Evolutionary conservation across 2,888 invertebrate species (phyloP), one percentile per base, ranked within the genome.

Genomic region (Brachyopa scutellaris): DNA sequence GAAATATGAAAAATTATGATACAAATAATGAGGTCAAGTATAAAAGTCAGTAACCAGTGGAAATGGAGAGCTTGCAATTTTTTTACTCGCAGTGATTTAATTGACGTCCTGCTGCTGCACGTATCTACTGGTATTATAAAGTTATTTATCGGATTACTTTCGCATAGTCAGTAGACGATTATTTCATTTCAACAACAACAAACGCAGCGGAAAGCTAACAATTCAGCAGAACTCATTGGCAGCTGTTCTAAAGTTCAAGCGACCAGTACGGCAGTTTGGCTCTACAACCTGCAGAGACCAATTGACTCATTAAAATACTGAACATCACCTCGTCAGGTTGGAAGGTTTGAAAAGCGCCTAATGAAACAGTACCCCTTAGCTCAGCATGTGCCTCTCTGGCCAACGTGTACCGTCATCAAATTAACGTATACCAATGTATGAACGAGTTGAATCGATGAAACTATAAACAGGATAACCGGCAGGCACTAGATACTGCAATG

Each of bases 351-450:
- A n/a, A 29, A n/a, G 17, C 1, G 15, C 9, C 33, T 62, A 47
- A 21, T 31, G 13, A 40, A 26, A 26, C 15, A 45, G 9, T 17
- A 29, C n/a, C 9, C 2, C n/a, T 5, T 13, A 13, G 15, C 31
- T 33, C 31, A 19, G 8, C 1, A 7, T 8, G 9, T 8, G 7
- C 17, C 19, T 19, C 4, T 11, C 9, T 21, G 15, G 13, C 23
- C 13, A 15, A 40, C 21, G 8, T 15, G 4, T 7, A 47, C 33
- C 62, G 7, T 36, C 47, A 17, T 47, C 47, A 47, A 47, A 33
- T 61, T 47, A 61, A 47, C 36, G n/a, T 33, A 36, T 33, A 62
- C 36, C 47, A 62, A 36, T 62, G 36, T 47, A n/a, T 47, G 47
- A 62, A 47, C 33, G 45, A 31, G 31, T 67, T 45, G 31, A 13